phyloP scores from a whole-genome alignment of 2,797 vertebrate genomes.

The Darevskia mixta region DNA sequence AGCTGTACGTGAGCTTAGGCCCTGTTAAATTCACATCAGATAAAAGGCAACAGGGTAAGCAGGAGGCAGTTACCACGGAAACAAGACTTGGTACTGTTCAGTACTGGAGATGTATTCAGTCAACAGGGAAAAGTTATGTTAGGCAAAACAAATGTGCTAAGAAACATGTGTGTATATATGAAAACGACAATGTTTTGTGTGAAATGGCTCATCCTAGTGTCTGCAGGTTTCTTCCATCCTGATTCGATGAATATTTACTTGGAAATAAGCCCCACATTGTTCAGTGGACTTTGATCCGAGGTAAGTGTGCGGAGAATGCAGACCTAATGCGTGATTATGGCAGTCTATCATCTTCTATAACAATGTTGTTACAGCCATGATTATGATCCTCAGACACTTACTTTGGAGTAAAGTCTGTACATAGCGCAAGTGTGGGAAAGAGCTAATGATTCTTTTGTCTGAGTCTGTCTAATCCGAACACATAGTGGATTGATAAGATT shows the following conservation, averaged over 20 bases:
- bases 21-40: slow-evolving; percentile 11
- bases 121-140: slow-evolving; percentile 15
- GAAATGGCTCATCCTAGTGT: not conserved
- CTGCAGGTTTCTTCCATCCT: not conserved
- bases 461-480: not conserved
- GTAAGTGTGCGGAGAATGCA: not conserved
- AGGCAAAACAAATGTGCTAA: not conserved
- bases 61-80: slow-evolving; percentile 35
- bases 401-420: not conserved
- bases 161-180: not conserved
- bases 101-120: not conserved
- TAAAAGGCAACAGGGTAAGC: slow-evolving; percentile 23
- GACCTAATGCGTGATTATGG: not conserved
- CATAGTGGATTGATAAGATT: not conserved
- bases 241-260: not conserved
- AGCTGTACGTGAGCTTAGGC: slow-evolving; percentile 13
- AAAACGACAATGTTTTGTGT: not conserved
- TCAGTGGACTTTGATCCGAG: not conserved
- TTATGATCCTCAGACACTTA: not conserved
- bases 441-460: not conserved
- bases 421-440: not conserved
- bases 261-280: not conserved
- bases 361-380: not conserved
- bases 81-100: slow-evolving; percentile 10
- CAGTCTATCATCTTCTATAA: not conserved